Evolutionary conservation across 1,140 invertebrate species (phyloP).

Genomic region (Pissodes strobi): DNA sequence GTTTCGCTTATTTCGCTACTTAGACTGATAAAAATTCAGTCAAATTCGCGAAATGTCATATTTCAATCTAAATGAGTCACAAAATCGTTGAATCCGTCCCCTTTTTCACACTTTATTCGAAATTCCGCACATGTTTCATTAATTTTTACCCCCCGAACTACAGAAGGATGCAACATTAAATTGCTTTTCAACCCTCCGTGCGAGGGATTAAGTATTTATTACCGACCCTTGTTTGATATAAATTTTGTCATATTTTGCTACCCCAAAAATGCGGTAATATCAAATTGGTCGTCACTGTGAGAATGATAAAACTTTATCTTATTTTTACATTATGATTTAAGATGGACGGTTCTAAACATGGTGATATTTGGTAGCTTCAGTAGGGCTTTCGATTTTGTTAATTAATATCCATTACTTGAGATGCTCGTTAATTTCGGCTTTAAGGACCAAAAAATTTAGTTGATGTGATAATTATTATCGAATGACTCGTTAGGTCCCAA

Average conservation of each 20-base stretch:
- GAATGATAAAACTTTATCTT: too few species aligned
- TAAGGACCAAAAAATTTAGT: too few species aligned
- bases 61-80: slow-evolving; percentile 5
- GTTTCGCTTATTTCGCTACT: too few species aligned
- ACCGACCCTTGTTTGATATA: slow-evolving; percentile 23
- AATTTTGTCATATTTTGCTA: slow-evolving; percentile 27
- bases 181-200: slow-evolving; percentile 30
- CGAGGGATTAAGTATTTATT: slow-evolving; percentile 36
- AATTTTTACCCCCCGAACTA: slow-evolving; percentile 24
- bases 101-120: slow-evolving; percentile 26
- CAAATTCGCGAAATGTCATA: not conserved
- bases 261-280: not conserved
- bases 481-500: too few species aligned
- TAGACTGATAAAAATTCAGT: slow-evolving; percentile 25
- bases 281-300: too few species aligned
- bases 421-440: too few species aligned
- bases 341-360: too few species aligned
- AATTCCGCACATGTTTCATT: slow-evolving; percentile 38
- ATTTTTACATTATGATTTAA: too few species aligned
- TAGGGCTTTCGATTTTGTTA: too few species aligned
- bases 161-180: slow-evolving; percentile 24
- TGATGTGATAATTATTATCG: too few species aligned
- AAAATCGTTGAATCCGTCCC: slow-evolving; percentile 4
- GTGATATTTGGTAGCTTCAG: too few species aligned
- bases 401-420: too few species aligned